Evolutionary conservation across 2,113 vertebrate species (phyloP), one percentile per base, ranked within the genome.

Genomic region (Poecilia latipinna): DNA sequence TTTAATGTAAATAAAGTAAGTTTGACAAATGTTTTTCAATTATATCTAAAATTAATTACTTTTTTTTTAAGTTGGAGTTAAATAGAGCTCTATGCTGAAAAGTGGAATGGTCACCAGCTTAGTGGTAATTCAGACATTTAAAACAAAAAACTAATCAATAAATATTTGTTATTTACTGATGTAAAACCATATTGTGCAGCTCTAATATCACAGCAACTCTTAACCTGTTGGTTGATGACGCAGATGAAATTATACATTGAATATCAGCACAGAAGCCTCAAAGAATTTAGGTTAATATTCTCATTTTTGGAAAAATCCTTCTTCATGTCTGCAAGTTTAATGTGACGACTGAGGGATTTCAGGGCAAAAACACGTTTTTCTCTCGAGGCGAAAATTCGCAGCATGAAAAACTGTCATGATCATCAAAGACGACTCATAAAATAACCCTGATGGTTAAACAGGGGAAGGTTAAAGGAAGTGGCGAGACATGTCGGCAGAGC

Each of bases 321-420:
- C 51, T 54, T n/a, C 12, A 15, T 70, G 22, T 32, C 31, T 60
- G 5, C 12, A 22, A 54, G 13, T 33, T 51, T 33, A 70, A 60
- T 37, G 68, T 35, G 31, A 15, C 10, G 6, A 35, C 26, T 8
- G 31, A 35, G 61, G 28, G 51, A 66, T 44, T 17, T 57, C 13
- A 66, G 10, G 29, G 69, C 32, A 48, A 66, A 72, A 63, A 33
- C 32, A 57, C 28, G 8, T 12, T 65, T 24, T 28, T 33, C 32
- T 62, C 48, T 61, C 0, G 0, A 37, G 62, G 29, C n/a, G 62
- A 62, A 17, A 68, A 67, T 63, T 32, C 32, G 26, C 62, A 35
- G 37, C n/a, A 68, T 61, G 15, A 12, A 74, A 69, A 24, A 42
- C 15, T 74, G 28, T 79, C 67, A 48, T 72, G 63, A 71, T 61